phyloP scores from a whole-genome alignment of 2,113 vertebrate species.

The Pterocles gutturalis region DNA sequence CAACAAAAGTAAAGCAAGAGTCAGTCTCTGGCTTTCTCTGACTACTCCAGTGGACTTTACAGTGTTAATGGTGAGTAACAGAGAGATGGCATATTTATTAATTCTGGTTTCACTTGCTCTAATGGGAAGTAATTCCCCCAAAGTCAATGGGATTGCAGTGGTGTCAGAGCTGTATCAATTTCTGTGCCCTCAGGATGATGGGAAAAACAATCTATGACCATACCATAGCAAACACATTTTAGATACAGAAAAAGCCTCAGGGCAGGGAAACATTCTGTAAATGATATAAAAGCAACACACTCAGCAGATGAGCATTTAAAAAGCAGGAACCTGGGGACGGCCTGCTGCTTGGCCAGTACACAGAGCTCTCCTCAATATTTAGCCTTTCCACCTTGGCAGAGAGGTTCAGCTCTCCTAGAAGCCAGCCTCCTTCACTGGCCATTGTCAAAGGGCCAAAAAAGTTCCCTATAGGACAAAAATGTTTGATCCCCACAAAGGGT shows the following conservation, averaged over 20 bases:
- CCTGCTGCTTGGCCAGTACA: not conserved
- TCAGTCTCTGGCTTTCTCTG: not conserved
- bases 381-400: not conserved
- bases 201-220: not conserved
- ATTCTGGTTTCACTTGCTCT: not conserved
- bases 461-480: not conserved
- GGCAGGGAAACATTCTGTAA: not conserved
- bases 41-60: not conserved
- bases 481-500: not conserved
- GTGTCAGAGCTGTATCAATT: not conserved
- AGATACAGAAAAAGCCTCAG: not conserved
- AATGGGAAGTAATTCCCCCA: not conserved
- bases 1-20: not conserved
- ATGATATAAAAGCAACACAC: not conserved
- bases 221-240: not conserved
- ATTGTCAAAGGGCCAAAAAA: rapidly evolving
- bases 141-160: not conserved
- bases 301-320: not conserved
- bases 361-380: not conserved
- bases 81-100: not conserved
- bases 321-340: not conserved
- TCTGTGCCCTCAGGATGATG: not conserved
- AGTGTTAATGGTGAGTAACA: not conserved
- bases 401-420: not conserved
- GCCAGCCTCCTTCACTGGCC: not conserved